Evolutionary conservation across 2,797 vertebrate genomes (phyloP).

Genomic region (Rhabdomys pumilio): DNA sequence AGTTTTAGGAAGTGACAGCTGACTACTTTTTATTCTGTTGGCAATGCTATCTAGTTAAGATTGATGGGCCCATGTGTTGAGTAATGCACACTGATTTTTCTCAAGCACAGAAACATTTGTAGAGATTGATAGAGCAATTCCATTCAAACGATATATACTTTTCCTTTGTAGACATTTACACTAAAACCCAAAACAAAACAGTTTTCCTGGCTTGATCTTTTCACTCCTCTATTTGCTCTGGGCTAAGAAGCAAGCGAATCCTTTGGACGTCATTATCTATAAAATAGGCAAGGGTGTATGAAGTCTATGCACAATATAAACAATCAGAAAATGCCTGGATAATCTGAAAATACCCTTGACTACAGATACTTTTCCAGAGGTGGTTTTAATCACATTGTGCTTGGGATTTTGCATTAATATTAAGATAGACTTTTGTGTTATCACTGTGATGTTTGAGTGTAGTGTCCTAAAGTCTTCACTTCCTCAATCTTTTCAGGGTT

Average conservation of each 20-base stretch:
- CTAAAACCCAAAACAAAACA: conserved; percentile 42
- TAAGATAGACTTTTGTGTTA: conserved; percentile 13
- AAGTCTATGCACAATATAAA: conserved; percentile 37
- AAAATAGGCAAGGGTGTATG: background rate
- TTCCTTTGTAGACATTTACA: conserved; percentile 53
- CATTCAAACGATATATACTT: conserved; percentile 51
- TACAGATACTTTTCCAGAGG: background rate
- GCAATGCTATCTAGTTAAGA: conserved; percentile 68
- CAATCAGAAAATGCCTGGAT: background rate
- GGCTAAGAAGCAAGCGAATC: conserved; percentile 24
- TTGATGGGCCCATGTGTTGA: conserved; percentile 66
- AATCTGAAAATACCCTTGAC: conserved; percentile 3
- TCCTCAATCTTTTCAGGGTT: background rate
- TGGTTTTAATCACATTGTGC: background rate
- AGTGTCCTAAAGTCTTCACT: background rate
- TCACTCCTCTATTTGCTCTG: conserved; percentile 54
- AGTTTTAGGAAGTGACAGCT: conserved; percentile 70
- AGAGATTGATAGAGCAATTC: conserved; percentile 75
- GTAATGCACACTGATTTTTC: conserved; percentile 70
- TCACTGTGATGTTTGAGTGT: conserved; percentile 23
- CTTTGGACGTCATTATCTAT: background rate
- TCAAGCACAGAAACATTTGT: conserved; percentile 70
- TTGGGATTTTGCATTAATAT: background rate
- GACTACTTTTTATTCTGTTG: conserved; percentile 28
- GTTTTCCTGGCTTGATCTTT: conserved; percentile 62